Evolutionary conservation across 2,797 vertebrate genomes (phyloP).

Genomic region (Holocentrus rufus): DNA sequence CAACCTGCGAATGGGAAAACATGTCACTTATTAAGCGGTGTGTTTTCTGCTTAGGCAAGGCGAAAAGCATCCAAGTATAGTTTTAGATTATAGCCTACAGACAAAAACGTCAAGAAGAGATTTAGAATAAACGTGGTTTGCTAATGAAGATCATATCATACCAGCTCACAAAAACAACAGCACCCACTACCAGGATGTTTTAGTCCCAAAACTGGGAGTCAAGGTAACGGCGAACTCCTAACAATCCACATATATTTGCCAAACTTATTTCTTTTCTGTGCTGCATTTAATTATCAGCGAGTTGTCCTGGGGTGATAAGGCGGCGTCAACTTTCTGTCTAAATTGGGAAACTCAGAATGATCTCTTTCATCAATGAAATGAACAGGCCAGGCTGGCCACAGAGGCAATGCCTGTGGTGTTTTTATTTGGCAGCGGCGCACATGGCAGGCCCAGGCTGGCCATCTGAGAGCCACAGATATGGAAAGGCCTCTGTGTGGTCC

Average conservation of each 20-base stretch:
- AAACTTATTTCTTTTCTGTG: constrained; percentile 23
- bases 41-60: constrained; percentile 33
- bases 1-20: constrained; percentile 39
- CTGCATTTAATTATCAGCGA: constrained; percentile 60
- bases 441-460: constrained; percentile 67
- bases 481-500: constrained; percentile 73
- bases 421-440: constrained; percentile 70
- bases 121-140: constrained; percentile 17
- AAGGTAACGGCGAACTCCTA: constrained; percentile 54
- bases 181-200: too few relatives aligned
- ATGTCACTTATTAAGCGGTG: constrained; percentile 25
- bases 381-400: constrained; percentile 56
- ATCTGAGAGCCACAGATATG: constrained; percentile 79
- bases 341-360: constrained; percentile 48
- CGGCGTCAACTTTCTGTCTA: constrained; percentile 44
- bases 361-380: constrained; percentile 69
- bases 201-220: constrained; percentile 20
- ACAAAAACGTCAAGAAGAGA: not conserved
- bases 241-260: constrained; percentile 45
- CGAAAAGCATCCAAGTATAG: constrained; percentile 9
- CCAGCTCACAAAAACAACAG: constrained; percentile 12
- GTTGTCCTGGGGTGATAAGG: constrained; percentile 60
- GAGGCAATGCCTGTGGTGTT: constrained; percentile 66
- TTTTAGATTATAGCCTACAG: constrained; percentile 22
- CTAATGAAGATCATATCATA: constrained; percentile 43